Conservation (phyloP, 2,888 invertebrate species). For the Brenthis daphne region DNA sequence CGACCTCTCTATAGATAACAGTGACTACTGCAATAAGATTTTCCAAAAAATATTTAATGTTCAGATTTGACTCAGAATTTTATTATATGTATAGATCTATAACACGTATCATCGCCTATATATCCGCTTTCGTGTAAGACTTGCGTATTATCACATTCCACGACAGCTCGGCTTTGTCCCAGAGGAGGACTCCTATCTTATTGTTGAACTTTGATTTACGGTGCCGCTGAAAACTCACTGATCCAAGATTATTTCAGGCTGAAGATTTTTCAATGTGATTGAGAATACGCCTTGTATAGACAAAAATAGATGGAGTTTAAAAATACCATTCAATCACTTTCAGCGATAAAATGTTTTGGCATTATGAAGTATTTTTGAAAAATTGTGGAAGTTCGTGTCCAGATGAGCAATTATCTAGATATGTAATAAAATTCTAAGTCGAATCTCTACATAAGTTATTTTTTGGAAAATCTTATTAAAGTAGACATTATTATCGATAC, state of each 20-base stretch:
- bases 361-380: background rate
- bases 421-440: too few species aligned
- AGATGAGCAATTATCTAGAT: too few species aligned
- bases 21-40: too few species aligned
- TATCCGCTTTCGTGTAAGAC: conserved; percentile 14
- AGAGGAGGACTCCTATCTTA: conserved; percentile 55
- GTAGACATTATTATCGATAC: too few species aligned
- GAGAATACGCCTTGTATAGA: conserved; percentile 24
- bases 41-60: too few species aligned
- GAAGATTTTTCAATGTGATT: conserved; percentile 34
- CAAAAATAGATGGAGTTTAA: conserved; percentile 10
- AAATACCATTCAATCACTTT: background rate
- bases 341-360: background rate
- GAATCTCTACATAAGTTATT: too few species aligned
- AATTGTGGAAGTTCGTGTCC: too few species aligned
- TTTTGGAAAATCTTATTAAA: too few species aligned
- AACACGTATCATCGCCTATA: too few species aligned
- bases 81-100: too few species aligned
- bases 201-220: conserved; percentile 59
- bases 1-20: too few species aligned
- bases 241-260: conserved; percentile 38
- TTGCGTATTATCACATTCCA: conserved; percentile 34
- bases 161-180: conserved; percentile 56
- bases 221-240: conserved; percentile 39
- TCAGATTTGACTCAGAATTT: too few species aligned